phyloP scores from a whole-genome alignment of 2,888 invertebrate genomes.

The Zygothrica quintamaculata region DNA sequence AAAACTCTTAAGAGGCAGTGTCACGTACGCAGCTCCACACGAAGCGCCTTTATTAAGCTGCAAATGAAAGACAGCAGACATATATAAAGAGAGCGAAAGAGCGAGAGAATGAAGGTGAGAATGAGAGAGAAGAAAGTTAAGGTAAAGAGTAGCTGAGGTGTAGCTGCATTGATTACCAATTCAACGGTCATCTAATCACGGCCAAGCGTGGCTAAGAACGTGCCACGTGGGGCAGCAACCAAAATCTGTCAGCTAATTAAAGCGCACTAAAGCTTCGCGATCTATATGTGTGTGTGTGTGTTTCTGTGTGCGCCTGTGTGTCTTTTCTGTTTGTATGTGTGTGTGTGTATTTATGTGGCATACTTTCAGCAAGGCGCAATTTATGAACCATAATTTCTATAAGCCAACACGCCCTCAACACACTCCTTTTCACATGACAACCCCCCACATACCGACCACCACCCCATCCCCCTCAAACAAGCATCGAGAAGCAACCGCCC shows the following conservation, averaged over 20 bases:
- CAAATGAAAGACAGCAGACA: conserved; percentile 10
- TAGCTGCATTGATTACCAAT: conserved; percentile 83
- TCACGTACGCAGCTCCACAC: conserved; percentile 76
- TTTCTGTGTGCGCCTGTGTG: conserved; percentile 2
- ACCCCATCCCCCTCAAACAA: conserved; percentile 6
- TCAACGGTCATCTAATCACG: conserved; percentile 79
- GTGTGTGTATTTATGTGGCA: conserved; percentile 28
- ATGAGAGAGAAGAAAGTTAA: neutral
- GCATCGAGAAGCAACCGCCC: too few species aligned
- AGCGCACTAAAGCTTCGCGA: conserved; percentile 66
- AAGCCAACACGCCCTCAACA: conserved; percentile 48
- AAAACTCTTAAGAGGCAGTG: conserved; percentile 66
- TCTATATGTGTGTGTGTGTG: neutral
- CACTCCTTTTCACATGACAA: conserved; percentile 25
- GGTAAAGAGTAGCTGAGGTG: conserved; percentile 35
- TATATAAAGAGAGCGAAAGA: neutral
- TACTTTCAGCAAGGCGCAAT: conserved; percentile 55
- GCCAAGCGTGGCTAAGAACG: conserved; percentile 48
- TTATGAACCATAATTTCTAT: conserved; percentile 79
- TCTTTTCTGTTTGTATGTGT: conserved; percentile 26
- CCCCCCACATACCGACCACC: too few species aligned
- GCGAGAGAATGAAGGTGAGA: neutral
- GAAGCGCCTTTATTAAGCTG: conserved; percentile 83
- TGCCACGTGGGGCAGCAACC: conserved; percentile 33
- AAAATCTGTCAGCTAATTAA: conserved; percentile 72